Conservation (phyloP, 92 coral and sea anemone genomes). For the Pocillopora meandrina region DNA sequence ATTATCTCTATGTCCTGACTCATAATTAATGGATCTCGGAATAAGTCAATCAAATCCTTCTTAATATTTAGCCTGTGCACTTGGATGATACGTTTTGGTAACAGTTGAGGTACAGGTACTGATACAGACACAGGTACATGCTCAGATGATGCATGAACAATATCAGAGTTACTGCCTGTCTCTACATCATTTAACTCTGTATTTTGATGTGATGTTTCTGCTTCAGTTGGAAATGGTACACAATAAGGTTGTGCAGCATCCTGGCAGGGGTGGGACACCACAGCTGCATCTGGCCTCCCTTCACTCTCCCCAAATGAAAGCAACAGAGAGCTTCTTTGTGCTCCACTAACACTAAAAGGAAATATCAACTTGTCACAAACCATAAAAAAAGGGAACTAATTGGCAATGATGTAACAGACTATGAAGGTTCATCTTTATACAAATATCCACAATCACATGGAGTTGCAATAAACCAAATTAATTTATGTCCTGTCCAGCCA, state of each 20-base stretch:
- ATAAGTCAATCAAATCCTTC: conserved; percentile 40
- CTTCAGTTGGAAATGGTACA: too few species aligned
- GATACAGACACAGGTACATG: not conserved
- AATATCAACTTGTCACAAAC: too few species aligned
- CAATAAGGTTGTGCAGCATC: not conserved
- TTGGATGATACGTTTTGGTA: conserved; percentile 15
- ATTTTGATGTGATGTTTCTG: not conserved
- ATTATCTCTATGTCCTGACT: conserved; percentile 40
- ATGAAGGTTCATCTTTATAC: too few species aligned
- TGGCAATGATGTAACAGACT: too few species aligned
- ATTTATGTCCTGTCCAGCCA: too few species aligned
- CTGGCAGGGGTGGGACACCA: not conserved
- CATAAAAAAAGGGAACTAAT: too few species aligned
- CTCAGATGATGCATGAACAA: not conserved
- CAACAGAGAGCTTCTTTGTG: too few species aligned
- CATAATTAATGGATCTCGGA: conserved; percentile 46
- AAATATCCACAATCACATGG: too few species aligned
- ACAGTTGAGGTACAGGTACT: not conserved
- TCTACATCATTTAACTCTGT: conserved; percentile 12
- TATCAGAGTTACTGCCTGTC: conserved; percentile 15
- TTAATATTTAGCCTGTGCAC: conserved; percentile 43
- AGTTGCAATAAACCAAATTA: too few species aligned
- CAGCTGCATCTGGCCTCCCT: conserved; percentile 26
- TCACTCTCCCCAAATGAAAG: conserved; percentile 43
- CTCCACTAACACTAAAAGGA: too few species aligned